Evolutionary conservation across 2,797 vertebrate genomes (phyloP).

Genomic region (Clarias fuscus): DNA sequence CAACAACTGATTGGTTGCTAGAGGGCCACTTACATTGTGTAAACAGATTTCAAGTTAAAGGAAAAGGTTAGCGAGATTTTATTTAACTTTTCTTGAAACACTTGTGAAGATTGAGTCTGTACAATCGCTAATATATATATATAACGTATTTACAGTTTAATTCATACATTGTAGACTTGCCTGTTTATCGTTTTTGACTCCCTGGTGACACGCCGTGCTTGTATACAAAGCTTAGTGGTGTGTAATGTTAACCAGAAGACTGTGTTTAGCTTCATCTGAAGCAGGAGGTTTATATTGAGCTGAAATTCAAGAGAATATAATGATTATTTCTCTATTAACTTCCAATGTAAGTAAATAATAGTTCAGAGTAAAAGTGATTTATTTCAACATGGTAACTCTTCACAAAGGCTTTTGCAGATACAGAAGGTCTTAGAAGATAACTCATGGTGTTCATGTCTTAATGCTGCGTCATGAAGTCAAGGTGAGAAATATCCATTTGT

Average conservation of each 20-base stretch:
- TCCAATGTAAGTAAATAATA: not conserved
- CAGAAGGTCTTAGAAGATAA: not conserved
- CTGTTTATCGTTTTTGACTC: not conserved
- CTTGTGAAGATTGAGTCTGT: not conserved
- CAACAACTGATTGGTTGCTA: conserved; percentile 62
- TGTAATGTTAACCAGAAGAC: not conserved
- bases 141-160: not conserved
- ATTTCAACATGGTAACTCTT: not conserved
- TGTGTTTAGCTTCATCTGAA: not conserved
- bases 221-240: not conserved
- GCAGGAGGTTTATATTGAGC: not conserved
- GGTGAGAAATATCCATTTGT: conserved; percentile 59
- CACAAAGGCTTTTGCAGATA: not conserved
- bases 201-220: not conserved
- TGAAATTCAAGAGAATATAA: not conserved
- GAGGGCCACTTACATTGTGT: conserved; percentile 6
- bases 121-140: not conserved
- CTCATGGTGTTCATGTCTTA: not conserved
- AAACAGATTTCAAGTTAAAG: conserved; percentile 40
- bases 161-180: not conserved
- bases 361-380: not conserved
- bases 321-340: not conserved
- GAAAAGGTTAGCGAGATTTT: not conserved
- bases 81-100: not conserved
- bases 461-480: conserved; percentile 66